Conservation (phyloP, 1,140 invertebrate species). For the Platyura marginata region DNA sequence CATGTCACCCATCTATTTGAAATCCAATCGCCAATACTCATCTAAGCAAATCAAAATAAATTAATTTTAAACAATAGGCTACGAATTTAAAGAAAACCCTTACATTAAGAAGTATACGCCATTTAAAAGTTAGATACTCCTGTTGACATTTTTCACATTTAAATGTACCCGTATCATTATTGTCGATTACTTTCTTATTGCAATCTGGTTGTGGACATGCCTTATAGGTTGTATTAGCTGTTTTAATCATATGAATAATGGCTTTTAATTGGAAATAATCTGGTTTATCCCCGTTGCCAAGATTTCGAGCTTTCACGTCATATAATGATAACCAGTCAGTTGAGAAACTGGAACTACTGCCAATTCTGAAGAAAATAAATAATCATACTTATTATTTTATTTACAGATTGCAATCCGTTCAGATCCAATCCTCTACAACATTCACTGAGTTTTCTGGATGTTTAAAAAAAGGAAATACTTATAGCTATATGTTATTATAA, state of each 20-base stretch:
- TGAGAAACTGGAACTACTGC: constrained; percentile 24
- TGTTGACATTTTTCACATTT: constrained; percentile 88
- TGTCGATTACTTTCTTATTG: constrained; percentile 85
- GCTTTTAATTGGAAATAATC: constrained; percentile 62
- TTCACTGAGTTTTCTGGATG: too few species aligned
- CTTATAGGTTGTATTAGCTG: constrained; percentile 63
- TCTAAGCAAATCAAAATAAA: constrained; percentile 28
- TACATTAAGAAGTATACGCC: constrained; percentile 63
- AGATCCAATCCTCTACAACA: too few species aligned
- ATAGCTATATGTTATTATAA: too few species aligned
- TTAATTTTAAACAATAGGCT: constrained; percentile 21
- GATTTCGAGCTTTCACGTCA: constrained; percentile 44
- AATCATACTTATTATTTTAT: too few species aligned
- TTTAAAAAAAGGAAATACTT: too few species aligned
- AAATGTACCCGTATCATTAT: constrained; percentile 63
- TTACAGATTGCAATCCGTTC: too few species aligned
- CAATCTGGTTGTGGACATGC: constrained; percentile 71
- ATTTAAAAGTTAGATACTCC: constrained; percentile 71
- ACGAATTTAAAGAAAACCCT: constrained; percentile 23
- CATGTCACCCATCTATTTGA: constrained; percentile 72
- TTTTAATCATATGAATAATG: constrained; percentile 41
- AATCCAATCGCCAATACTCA: constrained; percentile 63
- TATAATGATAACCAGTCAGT: constrained; percentile 47
- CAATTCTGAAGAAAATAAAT: too few species aligned
- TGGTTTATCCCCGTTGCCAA: constrained; percentile 48